These are phyloP conservation scores for Chrysaora quinquecirrha DNA, from an alignment of 30 jellyfish, hydroid and myxozoan species.

Conservation along the genomic window DNA sequence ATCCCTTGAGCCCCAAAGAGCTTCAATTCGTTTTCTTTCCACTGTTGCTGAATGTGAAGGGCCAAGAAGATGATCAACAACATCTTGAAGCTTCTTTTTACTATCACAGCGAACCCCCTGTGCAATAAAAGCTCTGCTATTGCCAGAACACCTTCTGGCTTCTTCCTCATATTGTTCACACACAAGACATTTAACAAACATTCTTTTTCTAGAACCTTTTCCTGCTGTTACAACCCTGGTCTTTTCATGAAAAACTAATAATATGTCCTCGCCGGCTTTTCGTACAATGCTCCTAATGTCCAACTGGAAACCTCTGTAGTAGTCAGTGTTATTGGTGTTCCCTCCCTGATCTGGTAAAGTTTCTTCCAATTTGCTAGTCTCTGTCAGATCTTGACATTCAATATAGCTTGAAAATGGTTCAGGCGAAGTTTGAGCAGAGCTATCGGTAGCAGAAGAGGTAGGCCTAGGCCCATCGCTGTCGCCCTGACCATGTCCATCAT, in stretches of 20 bases:
- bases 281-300: constrained; percentile 8
- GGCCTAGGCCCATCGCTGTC: too few species aligned
- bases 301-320: constrained; percentile 13
- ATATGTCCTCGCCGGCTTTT: constrained; percentile 30
- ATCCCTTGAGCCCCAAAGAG: constrained; percentile 8
- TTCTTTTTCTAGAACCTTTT: constrained; percentile 38
- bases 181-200: constrained; percentile 33
- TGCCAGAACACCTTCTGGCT: constrained; percentile 56
- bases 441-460: too few species aligned
- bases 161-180: constrained; percentile 47
- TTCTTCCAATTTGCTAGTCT: too few species aligned
- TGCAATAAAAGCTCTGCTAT: constrained; percentile 32
- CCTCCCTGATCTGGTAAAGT: too few species aligned
- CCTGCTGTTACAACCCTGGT: constrained; percentile 20
- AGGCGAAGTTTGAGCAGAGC: too few species aligned
- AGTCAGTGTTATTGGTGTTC: too few species aligned
- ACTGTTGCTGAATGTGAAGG: constrained; percentile 16
- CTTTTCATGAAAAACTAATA: constrained; percentile 19
- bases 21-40: not conserved
- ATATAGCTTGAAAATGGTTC: too few species aligned
- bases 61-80: constrained; percentile 5
- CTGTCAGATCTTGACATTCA: too few species aligned
- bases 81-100: constrained; percentile 46
- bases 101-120: constrained; percentile 59
- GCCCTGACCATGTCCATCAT: too few species aligned